Base-by-base conservation (phyloP, 2,113 vertebrate species). In the Pseudopodoces humilis region DNA sequence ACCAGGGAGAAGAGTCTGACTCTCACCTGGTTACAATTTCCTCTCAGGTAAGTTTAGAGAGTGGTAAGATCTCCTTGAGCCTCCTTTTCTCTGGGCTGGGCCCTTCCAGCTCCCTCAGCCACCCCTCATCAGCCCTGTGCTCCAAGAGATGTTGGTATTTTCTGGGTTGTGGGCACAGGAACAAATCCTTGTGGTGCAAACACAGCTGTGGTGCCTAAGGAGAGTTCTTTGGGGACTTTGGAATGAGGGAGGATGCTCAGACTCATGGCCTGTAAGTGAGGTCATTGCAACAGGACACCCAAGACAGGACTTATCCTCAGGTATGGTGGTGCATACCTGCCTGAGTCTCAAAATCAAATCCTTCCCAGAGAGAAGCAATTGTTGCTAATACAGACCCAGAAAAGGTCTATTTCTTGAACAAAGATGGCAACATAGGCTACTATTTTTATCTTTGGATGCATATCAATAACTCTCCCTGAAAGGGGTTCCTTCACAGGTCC, bases 21-120 rank as follows among this genome's bases (percentile, higher is more conserved):
- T 10, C 25, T 27, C 25, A 37, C 3, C 10, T 56, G 49, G 8
- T 10, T 27, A 31, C 12, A 62, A 2, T 3, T n/a, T 62, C 21
- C 21, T 76, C 7, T 55, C 21, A 37, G 35, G 31, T 4, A 11
- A 12, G 13, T 62, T 60, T 63, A 27, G 22, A 31, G 41, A 69
- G 15, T 11, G n/a, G 35, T 5, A 23, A 47, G 14, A 5, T 49
- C 7, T 8, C 24, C 4, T 21, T 1, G 0, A 62, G 7, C 35
- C 47, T 76, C 17, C 21, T 76, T 55, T 76, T 62, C 22, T 33
- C n/a, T 6, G 8, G 35, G 14, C 25, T 69, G 30, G 69, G 12
- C 6, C 3, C 10, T 18, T 30, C 9, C 21, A 41, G 23, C 13
- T 89, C 69, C n/a, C 20, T 41, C 62, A 75, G 47, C 11, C 43